Evolutionary conservation across 2,797 vertebrate species (phyloP).

Genomic region (Antennarius maculatus): DNA sequence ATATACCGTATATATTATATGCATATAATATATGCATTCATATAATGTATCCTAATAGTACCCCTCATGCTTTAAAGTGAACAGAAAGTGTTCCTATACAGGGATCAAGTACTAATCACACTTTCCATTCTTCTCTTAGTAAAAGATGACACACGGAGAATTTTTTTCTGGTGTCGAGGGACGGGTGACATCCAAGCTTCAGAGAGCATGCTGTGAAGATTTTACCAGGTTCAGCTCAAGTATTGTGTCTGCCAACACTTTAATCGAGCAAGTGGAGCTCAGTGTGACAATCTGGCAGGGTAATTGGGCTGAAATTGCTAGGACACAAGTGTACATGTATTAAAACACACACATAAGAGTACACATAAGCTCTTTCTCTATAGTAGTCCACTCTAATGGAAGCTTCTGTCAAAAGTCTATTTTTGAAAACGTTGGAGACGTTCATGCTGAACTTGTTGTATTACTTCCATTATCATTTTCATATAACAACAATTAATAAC

Average conservation of each 20-base stretch:
- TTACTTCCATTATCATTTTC: background rate
- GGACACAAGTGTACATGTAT: constrained; percentile 39
- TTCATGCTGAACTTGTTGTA: background rate
- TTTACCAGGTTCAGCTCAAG: constrained; percentile 67
- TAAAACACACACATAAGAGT: constrained; percentile 24
- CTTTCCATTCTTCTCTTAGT: constrained; percentile 34
- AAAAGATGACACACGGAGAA: constrained; percentile 35
- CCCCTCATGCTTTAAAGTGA: background rate
- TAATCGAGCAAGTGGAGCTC: constrained; percentile 69
- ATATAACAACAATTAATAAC: background rate
- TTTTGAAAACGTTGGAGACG: background rate
- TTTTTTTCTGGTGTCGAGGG: constrained; percentile 21
- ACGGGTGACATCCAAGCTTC: constrained; percentile 63
- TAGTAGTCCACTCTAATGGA: background rate
- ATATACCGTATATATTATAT: too few species aligned
- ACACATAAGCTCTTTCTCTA: constrained; percentile 8
- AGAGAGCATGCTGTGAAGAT: constrained; percentile 58
- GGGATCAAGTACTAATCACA: constrained; percentile 37
- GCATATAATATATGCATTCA: too few species aligned
- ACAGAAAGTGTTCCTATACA: constrained; percentile 8
- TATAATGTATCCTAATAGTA: too few species aligned
- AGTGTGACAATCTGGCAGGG: constrained; percentile 69
- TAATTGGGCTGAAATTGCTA: constrained; percentile 62
- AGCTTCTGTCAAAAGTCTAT: constrained; percentile 1
- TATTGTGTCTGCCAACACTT: constrained; percentile 59